Evolutionary conservation across 2,888 invertebrate species (phyloP), one percentile per base, ranked within the genome.

Genomic region (Diplolepis rosae): DNA sequence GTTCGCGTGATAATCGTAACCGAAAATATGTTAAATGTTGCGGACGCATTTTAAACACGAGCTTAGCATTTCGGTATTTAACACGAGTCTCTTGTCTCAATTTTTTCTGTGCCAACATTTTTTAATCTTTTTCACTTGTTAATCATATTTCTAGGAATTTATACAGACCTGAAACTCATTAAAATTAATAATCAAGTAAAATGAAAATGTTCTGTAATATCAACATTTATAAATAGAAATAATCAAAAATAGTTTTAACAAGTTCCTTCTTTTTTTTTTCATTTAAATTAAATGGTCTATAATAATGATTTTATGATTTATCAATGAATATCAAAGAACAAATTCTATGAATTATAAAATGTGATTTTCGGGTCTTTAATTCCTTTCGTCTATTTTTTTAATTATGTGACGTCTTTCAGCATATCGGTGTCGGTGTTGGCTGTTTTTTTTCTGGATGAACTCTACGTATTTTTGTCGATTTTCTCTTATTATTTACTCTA

Each of bases 41-140:
- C 78, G 80, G 80, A 78, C 73, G 75, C 75, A 70, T 70, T 71
- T 74, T 75, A 79, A 75, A 75, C 76, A 77, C 77, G 79, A 81
- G 83, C 83, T 84, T 83, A 80, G 83, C 83, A 83, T 81, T 76
- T 68, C 75, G 71, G 71, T 68, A 66, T 68, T 73, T 79, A 78
- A 75, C 75, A 74, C 72, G 66, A 74, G 42, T 69, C 45, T 28
- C 71, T 67, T 71, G 42, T 73, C 69, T 18, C 66, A 51, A 48
- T 73, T 74, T 70, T 76, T 71, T 77, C 13, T 50, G 35, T 72
- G 27, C 15, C 11, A 18, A 51, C 54, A 18, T 68, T 45, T 51
- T 65, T n/a, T n/a, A 61, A 35, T 50, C 67, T 66, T 66, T 68
- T 72, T 61, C 32, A 66, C 68, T 52, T 66, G 39, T 61, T 61